Evolutionary conservation across 2,113 vertebrate genomes (phyloP), one percentile per base, ranked within the genome.

Genomic region (Leucopternis melanops): DNA sequence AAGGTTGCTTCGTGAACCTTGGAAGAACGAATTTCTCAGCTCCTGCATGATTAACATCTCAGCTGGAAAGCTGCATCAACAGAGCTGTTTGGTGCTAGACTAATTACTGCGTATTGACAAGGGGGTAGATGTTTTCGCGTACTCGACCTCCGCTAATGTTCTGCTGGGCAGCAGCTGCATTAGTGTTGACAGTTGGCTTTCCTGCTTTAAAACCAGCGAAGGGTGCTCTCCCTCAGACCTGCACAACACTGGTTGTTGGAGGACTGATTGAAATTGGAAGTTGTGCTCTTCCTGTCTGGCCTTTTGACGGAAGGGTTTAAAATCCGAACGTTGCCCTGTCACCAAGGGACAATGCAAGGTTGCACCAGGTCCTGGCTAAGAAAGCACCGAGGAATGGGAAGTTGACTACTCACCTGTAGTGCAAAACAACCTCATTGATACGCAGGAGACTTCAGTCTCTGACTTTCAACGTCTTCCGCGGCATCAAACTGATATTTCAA

Each of bases 401-500:
- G 85, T 66, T 70, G 81, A 6, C 50, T 89, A 25, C 73, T 86
- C 49, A 84, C 62, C 79, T 69, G 55, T 70, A 79, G 81, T 74
- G 81, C 31, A 91, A 61, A 96, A 78, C 44, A 86, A 36, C 66
- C 88, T 98, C 85, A 97, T 84, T 98, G 95, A 85, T 96, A 97
- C 78, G 5, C 94, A 97, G 91, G 84, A 95, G 90, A 93, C 95
- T 97, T 96, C 71, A 90, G 85, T 67, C 94, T 73, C 74, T 88
- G 97, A 97, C 94, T 98, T 98, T 97, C 97, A 97, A 45, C 49
- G 95, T 87, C 96, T 98, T 97, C 96, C 82, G n/a, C 91, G 69
- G 71, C 95, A 97, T 98, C 94, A 98, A 97, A 97, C 96, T 97
- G 97, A 97, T 98, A 95, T 98, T 98, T 98, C 97, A 97, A 97